phyloP scores from a whole-genome alignment of 2,113 vertebrate species.

The Dipodomys merriami region DNA sequence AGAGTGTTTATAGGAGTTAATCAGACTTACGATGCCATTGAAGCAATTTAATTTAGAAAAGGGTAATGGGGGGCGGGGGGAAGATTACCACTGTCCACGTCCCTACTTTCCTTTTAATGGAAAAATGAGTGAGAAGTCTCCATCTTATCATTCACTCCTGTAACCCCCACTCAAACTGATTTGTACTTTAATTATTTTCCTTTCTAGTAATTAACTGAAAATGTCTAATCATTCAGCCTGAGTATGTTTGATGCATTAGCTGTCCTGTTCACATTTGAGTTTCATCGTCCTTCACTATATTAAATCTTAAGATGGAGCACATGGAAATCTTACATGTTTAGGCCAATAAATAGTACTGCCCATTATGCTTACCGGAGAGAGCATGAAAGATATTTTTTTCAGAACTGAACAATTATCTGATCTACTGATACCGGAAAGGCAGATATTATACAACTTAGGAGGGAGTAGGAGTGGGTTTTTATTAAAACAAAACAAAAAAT shows the following conservation, averaged over 20 bases:
- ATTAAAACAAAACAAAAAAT: background rate
- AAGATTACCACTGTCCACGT: conserved; percentile 71
- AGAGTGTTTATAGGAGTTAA: background rate
- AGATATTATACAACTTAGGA: background rate
- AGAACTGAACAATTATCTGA: conserved; percentile 27
- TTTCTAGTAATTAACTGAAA: conserved; percentile 83
- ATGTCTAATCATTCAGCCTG: conserved; percentile 78
- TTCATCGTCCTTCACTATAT: conserved; percentile 46
- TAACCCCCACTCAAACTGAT: conserved; percentile 68
- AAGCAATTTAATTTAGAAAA: conserved; percentile 69
- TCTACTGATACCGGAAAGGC: background rate
- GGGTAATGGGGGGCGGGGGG: background rate
- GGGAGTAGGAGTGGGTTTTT: background rate
- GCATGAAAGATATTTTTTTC: background rate
- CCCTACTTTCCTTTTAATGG: conserved; percentile 72
- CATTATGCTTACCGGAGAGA: rapidly evolving
- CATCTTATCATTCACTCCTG: conserved; percentile 63
- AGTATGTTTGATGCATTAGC: conserved; percentile 81
- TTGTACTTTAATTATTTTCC: conserved; percentile 84
- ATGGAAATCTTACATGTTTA: rapidly evolving
- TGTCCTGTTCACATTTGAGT: conserved; percentile 70
- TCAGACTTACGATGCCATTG: conserved; percentile 67
- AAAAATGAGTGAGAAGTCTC: conserved; percentile 80
- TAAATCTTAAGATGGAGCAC: conserved; percentile 52
- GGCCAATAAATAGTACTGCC: rapidly evolving